Evolutionary conservation across 2,113 vertebrate species (phyloP).

Genomic region (Erythrolamprus reginae): DNA sequence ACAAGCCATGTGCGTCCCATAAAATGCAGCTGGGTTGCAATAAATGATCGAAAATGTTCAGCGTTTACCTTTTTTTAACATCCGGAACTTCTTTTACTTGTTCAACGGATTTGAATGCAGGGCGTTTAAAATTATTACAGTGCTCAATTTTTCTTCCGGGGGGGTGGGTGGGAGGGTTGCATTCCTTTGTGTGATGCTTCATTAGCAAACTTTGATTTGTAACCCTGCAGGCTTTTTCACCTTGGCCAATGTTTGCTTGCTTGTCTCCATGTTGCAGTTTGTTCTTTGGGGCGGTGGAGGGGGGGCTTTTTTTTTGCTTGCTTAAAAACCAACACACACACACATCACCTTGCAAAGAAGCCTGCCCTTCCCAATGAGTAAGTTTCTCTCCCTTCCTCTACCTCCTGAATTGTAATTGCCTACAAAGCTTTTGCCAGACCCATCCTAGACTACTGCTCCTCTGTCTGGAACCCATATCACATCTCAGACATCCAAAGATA

Average conservation of each 20-base stretch:
- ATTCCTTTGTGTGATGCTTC: not conserved
- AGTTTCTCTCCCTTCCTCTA: constrained; percentile 20
- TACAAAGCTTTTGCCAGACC: too few relatives aligned
- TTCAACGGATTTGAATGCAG: not conserved
- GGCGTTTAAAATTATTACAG: not conserved
- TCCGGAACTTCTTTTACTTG: not conserved
- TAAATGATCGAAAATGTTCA: constrained; percentile 7
- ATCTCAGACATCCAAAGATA: too few relatives aligned
- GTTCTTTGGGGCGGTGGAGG: too few relatives aligned
- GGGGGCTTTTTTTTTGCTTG: not conserved
- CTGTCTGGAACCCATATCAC: too few relatives aligned
- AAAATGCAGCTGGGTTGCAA: constrained; percentile 7
- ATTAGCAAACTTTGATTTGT: not conserved
- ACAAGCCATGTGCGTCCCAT: not conserved
- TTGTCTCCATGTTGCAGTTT: constrained; percentile 52
- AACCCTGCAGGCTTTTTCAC: constrained; percentile 39
- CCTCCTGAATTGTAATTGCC: not conserved
- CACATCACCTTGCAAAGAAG: constrained; percentile 27
- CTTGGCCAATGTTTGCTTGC: constrained; percentile 36
- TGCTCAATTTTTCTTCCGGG: constrained; percentile 8
- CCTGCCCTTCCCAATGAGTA: constrained; percentile 30
- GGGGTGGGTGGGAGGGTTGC: too few relatives aligned
- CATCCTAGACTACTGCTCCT: too few relatives aligned
- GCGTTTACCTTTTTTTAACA: not conserved
- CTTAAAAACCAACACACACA: constrained; percentile 36